Base-by-base conservation (phyloP, 2,113 vertebrate genomes). In the Neogale vison region DNA sequence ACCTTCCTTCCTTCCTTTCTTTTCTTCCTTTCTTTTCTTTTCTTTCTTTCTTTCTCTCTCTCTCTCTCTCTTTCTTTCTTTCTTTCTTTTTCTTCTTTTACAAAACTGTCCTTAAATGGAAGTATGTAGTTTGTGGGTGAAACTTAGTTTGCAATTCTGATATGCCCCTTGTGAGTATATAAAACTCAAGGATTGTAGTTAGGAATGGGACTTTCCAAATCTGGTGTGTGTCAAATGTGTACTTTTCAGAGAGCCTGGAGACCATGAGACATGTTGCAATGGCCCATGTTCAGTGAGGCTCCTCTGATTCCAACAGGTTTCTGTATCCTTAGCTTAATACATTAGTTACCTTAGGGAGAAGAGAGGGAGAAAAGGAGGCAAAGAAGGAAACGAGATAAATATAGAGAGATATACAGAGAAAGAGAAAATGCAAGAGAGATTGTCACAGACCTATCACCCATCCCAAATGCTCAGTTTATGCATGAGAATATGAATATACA, bases 91-190 rank as follows among this genome's bases (percentile, higher is more conserved):
- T 13, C 26, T 63, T 29, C 61, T 29, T 63, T 63, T 18, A 45
- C 12, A 52, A 63, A 82, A 71, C 71, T 77, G 17, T 7, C 55
- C 61, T 93, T 65, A 87, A 79, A 55, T 89, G 9, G 69, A 39
- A 17, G 8, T 61, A 4, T 45, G 4, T 76, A 76, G 57, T n/a
- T 82, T 42, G 24, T 85, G 18, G n/a, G n/a, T 34, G 24, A 36
- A 74, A 88, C 34, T 45, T 69, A 88, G 55, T 95, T 63, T 84
- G 26, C 36, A n/a, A 50, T 88, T 96, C 55, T 74, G 63, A 71
- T 77, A 10, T 57, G 42, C 5, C 69, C 29, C 20, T 76, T 84
- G 26, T 47, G 69, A 15, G 42, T 71, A 15, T 71, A 55, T 47
- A n/a, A 65, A 82, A 72, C 79, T 47, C 23, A 65, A 95, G 34